phyloP scores from a whole-genome alignment of 2,888 invertebrate species.

The Brassicogethes aeneus region DNA sequence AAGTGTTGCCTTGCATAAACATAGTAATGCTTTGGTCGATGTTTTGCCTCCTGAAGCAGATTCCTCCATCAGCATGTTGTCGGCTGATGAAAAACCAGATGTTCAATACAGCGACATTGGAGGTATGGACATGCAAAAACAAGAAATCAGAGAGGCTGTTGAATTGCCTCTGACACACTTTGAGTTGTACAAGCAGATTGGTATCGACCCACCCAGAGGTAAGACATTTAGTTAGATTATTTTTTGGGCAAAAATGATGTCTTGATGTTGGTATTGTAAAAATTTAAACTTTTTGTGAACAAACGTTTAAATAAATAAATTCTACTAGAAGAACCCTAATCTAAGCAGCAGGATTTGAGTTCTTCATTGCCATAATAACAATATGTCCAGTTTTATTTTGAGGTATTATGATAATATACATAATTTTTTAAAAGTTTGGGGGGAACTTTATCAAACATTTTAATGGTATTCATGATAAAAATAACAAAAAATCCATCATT shows the following conservation, averaged over 20 bases:
- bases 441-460: no score
- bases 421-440: no score
- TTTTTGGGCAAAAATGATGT: not conserved
- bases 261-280: no score
- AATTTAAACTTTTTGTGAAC: no score
- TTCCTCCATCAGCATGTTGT: constrained; percentile 94
- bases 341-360: no score
- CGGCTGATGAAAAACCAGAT: constrained; percentile 97
- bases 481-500: no score
- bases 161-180: constrained; percentile 97
- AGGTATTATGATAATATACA: no score
- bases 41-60: constrained; percentile 98
- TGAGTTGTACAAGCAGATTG: constrained; percentile 96
- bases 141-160: constrained; percentile 97
- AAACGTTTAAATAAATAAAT: no score
- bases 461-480: no score
- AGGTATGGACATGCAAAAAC: constrained; percentile 99
- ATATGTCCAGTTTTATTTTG: no score
- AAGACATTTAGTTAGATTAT: not conserved
- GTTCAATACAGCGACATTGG: constrained; percentile 96
- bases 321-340: no score
- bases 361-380: no score
- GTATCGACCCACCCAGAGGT: constrained; percentile 86
- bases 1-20: constrained; percentile 96
- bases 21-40: constrained; percentile 99